A percentile compares a stretch with the other conserved stretches of the same genome.
Conservation (phyloP, 2,113 vertebrate species). For the Pampusana beccarii region DNA sequence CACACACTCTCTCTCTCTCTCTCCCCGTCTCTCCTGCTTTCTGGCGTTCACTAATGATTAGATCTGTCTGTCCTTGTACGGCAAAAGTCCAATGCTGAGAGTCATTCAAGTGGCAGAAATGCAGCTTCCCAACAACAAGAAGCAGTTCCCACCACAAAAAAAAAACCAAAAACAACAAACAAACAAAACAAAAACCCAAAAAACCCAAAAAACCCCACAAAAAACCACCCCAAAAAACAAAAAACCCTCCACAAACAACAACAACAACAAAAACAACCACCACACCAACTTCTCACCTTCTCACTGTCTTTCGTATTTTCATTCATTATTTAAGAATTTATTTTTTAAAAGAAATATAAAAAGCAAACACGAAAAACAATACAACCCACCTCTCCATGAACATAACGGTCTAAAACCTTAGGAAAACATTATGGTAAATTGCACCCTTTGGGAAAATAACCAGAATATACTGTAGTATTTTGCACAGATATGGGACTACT, state of each 20-base stretch:
- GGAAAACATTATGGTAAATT: not conserved
- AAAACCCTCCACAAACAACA: too few species aligned
- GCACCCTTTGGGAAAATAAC: not conserved
- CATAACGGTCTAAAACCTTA: not conserved
- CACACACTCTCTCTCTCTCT: not conserved
- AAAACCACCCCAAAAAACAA: too few species aligned
- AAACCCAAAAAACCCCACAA: too few species aligned
- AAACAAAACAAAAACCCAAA: too few species aligned
- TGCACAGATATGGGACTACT: not conserved
- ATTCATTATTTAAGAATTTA: not conserved
- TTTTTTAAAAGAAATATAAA: not conserved
- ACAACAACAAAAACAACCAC: too few species aligned
- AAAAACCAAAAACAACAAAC: too few species aligned
- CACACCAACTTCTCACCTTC: rapidly evolving
- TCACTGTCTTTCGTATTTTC: not conserved
- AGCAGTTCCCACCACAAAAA: too few species aligned
- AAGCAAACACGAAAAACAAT: not conserved
- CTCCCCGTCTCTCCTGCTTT: not conserved
- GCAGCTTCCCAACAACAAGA: not conserved
- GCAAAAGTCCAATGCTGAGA: slow-evolving; percentile 7
- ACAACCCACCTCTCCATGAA: not conserved
- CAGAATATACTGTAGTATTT: not conserved
- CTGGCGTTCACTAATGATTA: slow-evolving; percentile 43
- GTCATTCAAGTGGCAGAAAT: not conserved
- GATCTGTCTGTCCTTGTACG: slow-evolving; percentile 14